These are phyloP conservation scores for Epinephelus coioides DNA, from an alignment of 2,797 vertebrate genomes.

Conservation along the genomic window DNA sequence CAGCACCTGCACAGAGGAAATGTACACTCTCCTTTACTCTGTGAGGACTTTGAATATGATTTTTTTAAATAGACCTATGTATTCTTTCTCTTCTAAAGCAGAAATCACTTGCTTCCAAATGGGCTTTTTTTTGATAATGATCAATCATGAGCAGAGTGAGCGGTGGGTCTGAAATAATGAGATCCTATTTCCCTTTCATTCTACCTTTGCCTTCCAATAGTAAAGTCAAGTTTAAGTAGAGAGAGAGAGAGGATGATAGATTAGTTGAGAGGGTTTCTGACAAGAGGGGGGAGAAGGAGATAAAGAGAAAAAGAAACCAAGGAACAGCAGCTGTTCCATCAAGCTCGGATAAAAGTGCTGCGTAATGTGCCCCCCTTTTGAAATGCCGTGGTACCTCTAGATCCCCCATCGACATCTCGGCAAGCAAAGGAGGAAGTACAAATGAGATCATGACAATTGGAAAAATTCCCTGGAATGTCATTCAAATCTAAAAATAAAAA, in stretches of 20 bases:
- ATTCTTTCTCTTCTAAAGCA: constrained; percentile 60
- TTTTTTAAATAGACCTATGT: constrained; percentile 57
- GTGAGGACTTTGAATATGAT: constrained; percentile 55
- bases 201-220: constrained; percentile 74
- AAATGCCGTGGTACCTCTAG: constrained; percentile 51
- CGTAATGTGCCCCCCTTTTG: constrained; percentile 68
- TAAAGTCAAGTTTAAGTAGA: constrained; percentile 77
- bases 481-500: constrained; percentile 82
- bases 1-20: constrained; percentile 33
- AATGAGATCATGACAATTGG: constrained; percentile 84
- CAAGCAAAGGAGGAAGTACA: constrained; percentile 65
- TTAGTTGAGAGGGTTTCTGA: constrained; percentile 73
- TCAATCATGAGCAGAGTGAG: constrained; percentile 76
- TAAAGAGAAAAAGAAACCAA: constrained; percentile 67
- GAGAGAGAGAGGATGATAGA: constrained; percentile 74
- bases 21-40: constrained; percentile 49
- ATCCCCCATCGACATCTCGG: constrained; percentile 63
- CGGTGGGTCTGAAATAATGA: constrained; percentile 83
- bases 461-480: constrained; percentile 84
- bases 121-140: constrained; percentile 78
- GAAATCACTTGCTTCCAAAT: constrained; percentile 76
- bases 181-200: constrained; percentile 80
- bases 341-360: constrained; percentile 78
- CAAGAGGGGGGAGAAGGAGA: constrained; percentile 52
- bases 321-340: constrained; percentile 73